Evolutionary conservation across 2,888 invertebrate genomes (phyloP), one percentile per base, ranked within the genome.

Genomic region (Quadriops clusia): DNA sequence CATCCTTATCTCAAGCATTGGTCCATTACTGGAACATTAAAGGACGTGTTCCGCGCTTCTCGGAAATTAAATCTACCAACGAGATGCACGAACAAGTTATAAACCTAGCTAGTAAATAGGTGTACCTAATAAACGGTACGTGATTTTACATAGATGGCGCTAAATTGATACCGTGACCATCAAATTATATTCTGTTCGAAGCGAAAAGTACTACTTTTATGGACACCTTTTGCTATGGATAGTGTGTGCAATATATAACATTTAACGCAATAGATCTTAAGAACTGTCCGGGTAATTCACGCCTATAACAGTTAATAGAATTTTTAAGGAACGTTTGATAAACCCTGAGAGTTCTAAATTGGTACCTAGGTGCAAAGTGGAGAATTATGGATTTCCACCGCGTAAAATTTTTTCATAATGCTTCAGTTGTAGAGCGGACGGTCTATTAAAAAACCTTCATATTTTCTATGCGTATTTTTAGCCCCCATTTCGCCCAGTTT

Each of bases 91-190:
- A 53, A 46, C 47, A 41, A 43, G 47, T 47, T 44, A 42, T 41
- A 41, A 40, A 12, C 21, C 34, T 36, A 32, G 40, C 38, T 41
- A 37, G 39, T 40, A 38, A 40, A 36, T 39, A 37, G 34, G 20
- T 28, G 34, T 29, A 32, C 35, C 39, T 44, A 41, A 44, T 50
- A 50, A 52, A 46, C 45, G 47, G 48, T 54, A 58, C 56, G 58
- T 57, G 58, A 57, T 58, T 51, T 53, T 50, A 48, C 49, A 50
- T 48, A 49, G 55, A 56, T 54, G 54, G 52, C 45, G 50, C 47
- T 48, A 56, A 57, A 58, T 58, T 57, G 56, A 57, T 57, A 56
- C 54, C 54, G 52, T 53, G 55, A 52, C 50, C 51, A 46, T 50
- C 51, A 51, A 54, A 54, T 55, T 55, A 53, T 45, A 40, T 32